These are phyloP conservation scores for Chloroclystis v-ata DNA, from an alignment of 2,888 invertebrate species.

Conservation along the genomic window DNA sequence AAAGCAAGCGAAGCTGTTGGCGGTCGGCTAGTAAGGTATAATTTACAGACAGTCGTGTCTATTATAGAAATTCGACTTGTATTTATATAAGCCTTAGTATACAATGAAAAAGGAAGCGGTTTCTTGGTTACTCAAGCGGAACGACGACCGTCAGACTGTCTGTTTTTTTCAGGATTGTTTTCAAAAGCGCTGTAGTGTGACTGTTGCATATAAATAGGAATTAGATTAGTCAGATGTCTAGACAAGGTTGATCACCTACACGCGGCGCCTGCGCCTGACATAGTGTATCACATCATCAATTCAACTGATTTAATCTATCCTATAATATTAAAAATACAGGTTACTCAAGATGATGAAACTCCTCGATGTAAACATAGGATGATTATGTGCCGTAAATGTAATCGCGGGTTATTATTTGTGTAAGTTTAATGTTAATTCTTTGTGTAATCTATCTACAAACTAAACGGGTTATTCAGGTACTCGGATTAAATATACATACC, in stretches of 20 bases:
- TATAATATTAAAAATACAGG: neutral
- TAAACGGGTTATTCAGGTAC: too few species aligned
- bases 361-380: neutral
- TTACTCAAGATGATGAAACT: neutral
- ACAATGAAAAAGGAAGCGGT: neutral
- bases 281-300: constrained; percentile 6
- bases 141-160: constrained; percentile 6
- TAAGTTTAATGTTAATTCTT: too few species aligned
- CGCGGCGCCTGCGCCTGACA: constrained; percentile 32
- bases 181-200: constrained; percentile 11
- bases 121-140: constrained; percentile 2
- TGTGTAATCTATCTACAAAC: too few species aligned
- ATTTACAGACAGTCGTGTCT: too few species aligned
- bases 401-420: too few species aligned
- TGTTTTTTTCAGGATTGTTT: constrained; percentile 5
- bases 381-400: neutral
- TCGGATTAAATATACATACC: too few species aligned
- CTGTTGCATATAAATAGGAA: constrained; percentile 19
- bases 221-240: constrained; percentile 43
- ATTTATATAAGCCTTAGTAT: neutral
- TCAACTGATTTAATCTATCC: constrained; percentile 9
- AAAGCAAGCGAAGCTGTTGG: too few species aligned
- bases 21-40: too few species aligned
- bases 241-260: constrained; percentile 43
- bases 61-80: too few species aligned